Base-by-base conservation (phyloP, 2,888 invertebrate species). In the Schizaphis graminum region DNA sequence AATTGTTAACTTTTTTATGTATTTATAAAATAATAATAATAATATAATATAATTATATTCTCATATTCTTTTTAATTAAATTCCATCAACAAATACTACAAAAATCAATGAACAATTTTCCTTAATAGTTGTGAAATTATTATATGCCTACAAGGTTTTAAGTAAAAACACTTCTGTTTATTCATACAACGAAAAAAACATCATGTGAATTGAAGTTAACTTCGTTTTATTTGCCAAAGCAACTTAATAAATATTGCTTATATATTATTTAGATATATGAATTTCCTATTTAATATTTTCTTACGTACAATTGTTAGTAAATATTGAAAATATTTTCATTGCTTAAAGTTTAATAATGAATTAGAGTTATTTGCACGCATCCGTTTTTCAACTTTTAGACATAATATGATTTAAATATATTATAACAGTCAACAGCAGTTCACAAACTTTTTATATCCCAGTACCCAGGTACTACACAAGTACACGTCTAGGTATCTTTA, bases 1-100 rank as follows among this genome's bases (percentile, higher is more conserved):
- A 94, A 91, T 44, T 88, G 67, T 93, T 89, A 2, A 56, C n/a
- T 41, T 88, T 57, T 89, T 61, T 28, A 44, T 28, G 28, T 87
- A 28, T 49, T 87, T 87, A 21, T 49, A 44, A 85, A 41, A 41
- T 35, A n/a, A 87, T 41, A 87, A 35, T 49, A 87, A 87, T 87
- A 49, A n/a, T 87, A 53, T 53, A 53, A 53, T 21, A 53, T 53
- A 53, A 47, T 47, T 44, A 47, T 86, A 47, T 86, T 47, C 2
- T 13, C 28, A 44, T 28, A 86, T 44, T 28, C 5, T 86, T 86
- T 44, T 47, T 13, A 47, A 86, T 44, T n/a, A 7, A 16, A 86
- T 86, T 13, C 13, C 5, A 44, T 85, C 44, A 35, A 35, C 21
- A 5, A 85, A 41, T 28, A 11, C 44, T 24, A 26, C 0, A 10